Evolutionary conservation across 1,140 invertebrate species (phyloP).

Genomic region (Orchesella cincta): DNA sequence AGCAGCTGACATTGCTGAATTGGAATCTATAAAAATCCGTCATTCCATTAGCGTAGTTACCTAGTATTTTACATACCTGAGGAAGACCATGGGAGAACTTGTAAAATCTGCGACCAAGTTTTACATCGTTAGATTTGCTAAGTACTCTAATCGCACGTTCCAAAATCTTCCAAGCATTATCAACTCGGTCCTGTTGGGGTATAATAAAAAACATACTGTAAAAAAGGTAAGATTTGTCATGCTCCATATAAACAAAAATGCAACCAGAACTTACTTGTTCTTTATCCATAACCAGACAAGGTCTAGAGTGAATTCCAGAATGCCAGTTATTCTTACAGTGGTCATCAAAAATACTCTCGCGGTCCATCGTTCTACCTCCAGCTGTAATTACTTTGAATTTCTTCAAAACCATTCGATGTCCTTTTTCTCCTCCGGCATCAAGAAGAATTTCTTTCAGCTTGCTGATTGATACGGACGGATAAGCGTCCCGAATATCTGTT

Average conservation of each 20-base stretch:
- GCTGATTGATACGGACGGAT: conserved; percentile 10
- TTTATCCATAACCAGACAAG: background rate
- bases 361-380: background rate
- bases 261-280: background rate
- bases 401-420: background rate
- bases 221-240: no score
- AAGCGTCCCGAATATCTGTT: conserved; percentile 40
- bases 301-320: conserved; percentile 15
- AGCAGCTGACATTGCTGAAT: no score
- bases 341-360: background rate
- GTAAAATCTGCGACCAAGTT: conserved; percentile 6
- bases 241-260: no score
- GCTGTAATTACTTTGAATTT: background rate
- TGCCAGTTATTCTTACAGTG: background rate
- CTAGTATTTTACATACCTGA: conserved; percentile 24
- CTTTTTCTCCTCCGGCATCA: background rate
- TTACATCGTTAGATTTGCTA: no score
- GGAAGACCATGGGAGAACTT: conserved; percentile 29
- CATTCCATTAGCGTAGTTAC: no score
- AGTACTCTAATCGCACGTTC: no score
- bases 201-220: no score
- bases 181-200: background rate
- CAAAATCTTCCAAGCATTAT: background rate
- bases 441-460: background rate
- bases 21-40: no score